Conservation (phyloP, 2,113 vertebrate species). For the Alligator mississippiensis region DNA sequence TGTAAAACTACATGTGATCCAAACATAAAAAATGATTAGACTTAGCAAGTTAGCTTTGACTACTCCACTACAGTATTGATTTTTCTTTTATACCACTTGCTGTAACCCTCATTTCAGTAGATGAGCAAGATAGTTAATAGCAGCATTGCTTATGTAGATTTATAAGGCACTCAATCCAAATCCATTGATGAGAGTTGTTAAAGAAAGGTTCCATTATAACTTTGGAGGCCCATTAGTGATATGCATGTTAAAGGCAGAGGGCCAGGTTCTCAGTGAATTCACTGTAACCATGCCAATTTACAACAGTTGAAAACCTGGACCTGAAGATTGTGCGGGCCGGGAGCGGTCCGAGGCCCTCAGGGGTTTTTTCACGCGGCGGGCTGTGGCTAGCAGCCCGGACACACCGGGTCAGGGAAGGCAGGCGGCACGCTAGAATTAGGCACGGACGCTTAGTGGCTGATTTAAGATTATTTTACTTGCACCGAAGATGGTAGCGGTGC, state of each 20-base stretch:
- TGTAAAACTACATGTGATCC: neutral
- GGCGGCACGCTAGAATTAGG: too few species aligned
- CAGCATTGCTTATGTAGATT: rapidly evolving
- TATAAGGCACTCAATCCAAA: neutral
- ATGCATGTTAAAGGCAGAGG: neutral
- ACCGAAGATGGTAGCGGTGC: too few species aligned
- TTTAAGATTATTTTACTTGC: too few species aligned
- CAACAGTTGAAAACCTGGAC: neutral
- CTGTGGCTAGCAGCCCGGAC: too few species aligned
- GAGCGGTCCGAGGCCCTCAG: too few species aligned
- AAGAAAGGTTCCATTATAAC: neutral
- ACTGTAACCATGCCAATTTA: neutral
- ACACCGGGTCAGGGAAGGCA: too few species aligned
- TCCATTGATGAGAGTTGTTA: neutral
- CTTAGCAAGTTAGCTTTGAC: neutral
- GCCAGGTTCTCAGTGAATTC: neutral
- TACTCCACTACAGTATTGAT: neutral
- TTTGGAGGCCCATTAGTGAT: neutral
- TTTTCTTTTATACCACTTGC: neutral
- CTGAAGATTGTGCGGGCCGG: too few species aligned
- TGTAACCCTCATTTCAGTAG: neutral
- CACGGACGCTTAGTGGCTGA: too few species aligned
- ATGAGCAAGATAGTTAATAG: neutral
- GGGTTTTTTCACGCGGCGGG: too few species aligned
- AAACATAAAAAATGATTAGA: too few species aligned